Conservation (phyloP, 92 coral and sea anemone genomes). For the Pocillopora grandis region DNA sequence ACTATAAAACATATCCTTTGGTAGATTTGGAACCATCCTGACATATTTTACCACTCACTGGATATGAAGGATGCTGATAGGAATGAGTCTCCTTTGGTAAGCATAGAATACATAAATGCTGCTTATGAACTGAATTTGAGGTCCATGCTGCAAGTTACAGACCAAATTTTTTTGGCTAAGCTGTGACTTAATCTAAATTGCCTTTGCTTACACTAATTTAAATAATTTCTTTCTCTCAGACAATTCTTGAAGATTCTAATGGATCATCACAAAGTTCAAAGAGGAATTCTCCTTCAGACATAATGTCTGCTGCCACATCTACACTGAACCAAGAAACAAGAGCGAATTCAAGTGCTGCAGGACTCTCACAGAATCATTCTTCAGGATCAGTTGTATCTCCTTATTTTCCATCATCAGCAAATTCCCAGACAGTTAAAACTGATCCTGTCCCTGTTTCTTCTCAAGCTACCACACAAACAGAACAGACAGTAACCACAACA, state of each 20-base stretch:
- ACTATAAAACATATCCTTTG: neutral
- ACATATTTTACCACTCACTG: slow-evolving; percentile 71
- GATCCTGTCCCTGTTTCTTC: neutral
- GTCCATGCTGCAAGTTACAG: too few species aligned
- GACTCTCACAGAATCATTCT: neutral
- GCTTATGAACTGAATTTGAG: too few species aligned
- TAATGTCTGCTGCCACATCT: slow-evolving; percentile 4
- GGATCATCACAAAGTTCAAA: slow-evolving; percentile 31
- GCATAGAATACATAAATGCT: neutral
- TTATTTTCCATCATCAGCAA: slow-evolving; percentile 1
- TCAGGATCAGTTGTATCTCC: neutral
- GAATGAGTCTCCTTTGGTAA: slow-evolving; percentile 92
- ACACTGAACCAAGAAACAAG: slow-evolving; percentile 15
- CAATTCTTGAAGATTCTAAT: slow-evolving; percentile 52
- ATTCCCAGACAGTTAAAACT: neutral
- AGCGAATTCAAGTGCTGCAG: neutral
- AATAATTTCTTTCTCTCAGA: slow-evolving; percentile 26
- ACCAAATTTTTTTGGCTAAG: too few species aligned
- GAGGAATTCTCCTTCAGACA: slow-evolving; percentile 1
- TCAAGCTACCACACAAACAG: neutral
- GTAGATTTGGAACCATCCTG: slow-evolving; percentile 99
- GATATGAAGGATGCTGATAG: slow-evolving; percentile 71
- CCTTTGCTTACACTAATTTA: too few species aligned
- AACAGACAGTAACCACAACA: slow-evolving; percentile 3
- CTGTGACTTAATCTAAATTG: too few species aligned